Conservation (phyloP, 2,113 vertebrate species). For the Pithys albifrons region DNA sequence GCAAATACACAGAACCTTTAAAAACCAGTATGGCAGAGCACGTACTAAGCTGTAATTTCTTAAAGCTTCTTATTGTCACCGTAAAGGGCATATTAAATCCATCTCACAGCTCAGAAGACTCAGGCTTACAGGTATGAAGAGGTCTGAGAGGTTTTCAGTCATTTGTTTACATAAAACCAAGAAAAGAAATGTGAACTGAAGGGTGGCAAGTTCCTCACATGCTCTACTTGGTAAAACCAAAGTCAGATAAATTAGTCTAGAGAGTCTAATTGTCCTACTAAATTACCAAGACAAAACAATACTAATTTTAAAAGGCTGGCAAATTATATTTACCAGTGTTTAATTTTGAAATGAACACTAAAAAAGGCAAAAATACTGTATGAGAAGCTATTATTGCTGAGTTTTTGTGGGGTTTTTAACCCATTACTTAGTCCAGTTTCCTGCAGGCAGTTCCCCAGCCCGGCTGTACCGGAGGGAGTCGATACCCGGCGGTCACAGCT, state of each 20-base stretch:
- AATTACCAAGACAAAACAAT: not conserved
- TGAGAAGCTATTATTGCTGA: not conserved
- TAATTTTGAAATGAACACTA: not conserved
- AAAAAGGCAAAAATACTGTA: not conserved
- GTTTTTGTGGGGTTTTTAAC: not conserved
- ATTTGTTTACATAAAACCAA: not conserved
- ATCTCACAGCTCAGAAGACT: not conserved
- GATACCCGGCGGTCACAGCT: not conserved
- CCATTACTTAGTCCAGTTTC: not conserved
- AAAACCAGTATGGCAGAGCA: not conserved
- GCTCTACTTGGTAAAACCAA: not conserved
- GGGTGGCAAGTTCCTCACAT: not conserved
- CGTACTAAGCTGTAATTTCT: not conserved
- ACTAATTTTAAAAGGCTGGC: not conserved
- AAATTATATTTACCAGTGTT: not conserved
- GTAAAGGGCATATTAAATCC: not conserved
- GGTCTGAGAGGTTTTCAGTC: not conserved
- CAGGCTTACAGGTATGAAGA: not conserved
- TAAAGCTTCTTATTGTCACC: not conserved
- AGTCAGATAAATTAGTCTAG: not conserved
- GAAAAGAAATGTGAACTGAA: not conserved
- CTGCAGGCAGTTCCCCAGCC: not conserved
- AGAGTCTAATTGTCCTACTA: not conserved
- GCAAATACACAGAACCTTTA: not conserved
- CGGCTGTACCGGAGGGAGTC: not conserved